A percentile compares a stretch with the other conserved stretches of the same genome.
These are phyloP conservation scores for Helostoma temminkii DNA, from an alignment of 2,797 vertebrate species.

Conservation along the genomic window DNA sequence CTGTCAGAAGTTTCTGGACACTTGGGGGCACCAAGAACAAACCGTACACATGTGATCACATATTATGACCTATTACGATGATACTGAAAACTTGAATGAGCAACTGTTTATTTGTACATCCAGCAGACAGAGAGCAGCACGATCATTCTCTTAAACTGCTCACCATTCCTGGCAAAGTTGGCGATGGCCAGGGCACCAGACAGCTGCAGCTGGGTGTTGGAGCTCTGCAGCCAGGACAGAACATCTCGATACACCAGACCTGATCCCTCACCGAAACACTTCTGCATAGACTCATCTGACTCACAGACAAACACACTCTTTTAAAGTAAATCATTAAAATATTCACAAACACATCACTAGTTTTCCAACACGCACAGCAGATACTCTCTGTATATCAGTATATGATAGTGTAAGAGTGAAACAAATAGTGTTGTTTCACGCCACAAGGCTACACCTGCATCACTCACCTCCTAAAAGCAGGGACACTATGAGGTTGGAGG, in stretches of 20 bases:
- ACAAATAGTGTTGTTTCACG: background rate
- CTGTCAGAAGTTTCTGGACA: too few species aligned
- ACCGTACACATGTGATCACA: background rate
- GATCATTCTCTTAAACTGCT: constrained; percentile 13
- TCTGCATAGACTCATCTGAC: constrained; percentile 85
- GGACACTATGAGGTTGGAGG: constrained; percentile 91
- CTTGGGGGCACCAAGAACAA: background rate
- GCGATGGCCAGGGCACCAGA: constrained; percentile 78
- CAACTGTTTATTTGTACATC: too few species aligned
- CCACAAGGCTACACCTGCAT: background rate
- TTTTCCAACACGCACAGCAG: background rate
- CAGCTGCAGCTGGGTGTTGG: constrained; percentile 84
- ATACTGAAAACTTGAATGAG: too few species aligned
- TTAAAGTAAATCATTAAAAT: background rate
- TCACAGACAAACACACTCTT: constrained; percentile 27
- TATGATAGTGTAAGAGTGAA: background rate
- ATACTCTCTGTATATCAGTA: background rate
- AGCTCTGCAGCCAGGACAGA: constrained; percentile 82
- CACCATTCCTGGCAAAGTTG: constrained; percentile 86
- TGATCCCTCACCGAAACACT: constrained; percentile 82
- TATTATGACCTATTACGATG: background rate
- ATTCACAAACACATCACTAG: background rate
- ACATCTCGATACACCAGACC: constrained; percentile 82
- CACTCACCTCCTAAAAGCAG: constrained; percentile 90
- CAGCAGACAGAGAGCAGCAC: too few species aligned